Conservation (phyloP, 2,113 vertebrate genomes). For the Alethe diademata region DNA sequence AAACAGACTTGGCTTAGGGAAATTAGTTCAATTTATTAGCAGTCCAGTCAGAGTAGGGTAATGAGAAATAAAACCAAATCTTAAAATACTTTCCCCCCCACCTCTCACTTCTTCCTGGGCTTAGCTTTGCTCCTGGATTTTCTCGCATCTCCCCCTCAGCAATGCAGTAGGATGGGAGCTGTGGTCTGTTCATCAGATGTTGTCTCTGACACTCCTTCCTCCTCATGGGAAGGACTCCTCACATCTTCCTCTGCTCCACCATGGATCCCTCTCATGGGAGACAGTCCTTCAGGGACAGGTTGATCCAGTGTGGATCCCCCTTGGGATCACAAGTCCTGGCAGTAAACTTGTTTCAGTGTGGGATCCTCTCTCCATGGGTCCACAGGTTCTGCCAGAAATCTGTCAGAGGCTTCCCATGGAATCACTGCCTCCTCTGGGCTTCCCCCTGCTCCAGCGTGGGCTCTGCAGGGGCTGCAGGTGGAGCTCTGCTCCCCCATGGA, state of each 20-base stretch:
- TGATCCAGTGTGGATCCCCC: not conserved
- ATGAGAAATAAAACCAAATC: not conserved
- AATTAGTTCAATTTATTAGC: not conserved
- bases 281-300: not conserved
- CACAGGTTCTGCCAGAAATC: not conserved
- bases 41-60: not conserved
- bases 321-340: not conserved
- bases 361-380: not conserved
- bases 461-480: not conserved
- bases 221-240: not conserved
- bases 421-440: not conserved
- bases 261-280: not conserved
- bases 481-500: not conserved
- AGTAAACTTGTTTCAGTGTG: not conserved
- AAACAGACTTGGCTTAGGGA: not conserved
- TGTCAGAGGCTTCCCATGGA: not conserved
- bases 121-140: not conserved
- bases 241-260: not conserved
- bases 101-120: not conserved
- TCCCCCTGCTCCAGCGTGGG: not conserved
- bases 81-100: not conserved
- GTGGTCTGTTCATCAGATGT: accelerated
- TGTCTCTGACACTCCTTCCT: not conserved
- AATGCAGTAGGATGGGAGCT: not conserved
- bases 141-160: not conserved